These are phyloP conservation scores for Oceanodroma leucorhoa DNA, from an alignment of 2,797 vertebrate species.

Conservation along the genomic window DNA sequence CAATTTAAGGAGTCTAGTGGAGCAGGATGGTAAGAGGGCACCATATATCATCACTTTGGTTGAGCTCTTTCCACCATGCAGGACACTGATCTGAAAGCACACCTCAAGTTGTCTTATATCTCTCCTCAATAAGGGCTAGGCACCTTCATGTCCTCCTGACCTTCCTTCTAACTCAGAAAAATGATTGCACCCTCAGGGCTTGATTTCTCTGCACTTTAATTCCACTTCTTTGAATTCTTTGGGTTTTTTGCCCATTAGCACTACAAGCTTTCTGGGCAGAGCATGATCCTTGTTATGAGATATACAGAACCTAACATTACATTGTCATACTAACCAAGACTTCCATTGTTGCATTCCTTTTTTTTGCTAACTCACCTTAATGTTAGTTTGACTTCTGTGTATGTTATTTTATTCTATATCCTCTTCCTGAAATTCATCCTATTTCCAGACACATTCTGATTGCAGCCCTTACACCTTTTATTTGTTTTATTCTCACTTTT, in stretches of 20 bases:
- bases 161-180: background rate
- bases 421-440: background rate
- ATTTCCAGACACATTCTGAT: background rate
- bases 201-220: background rate
- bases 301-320: background rate
- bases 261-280: background rate
- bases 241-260: background rate
- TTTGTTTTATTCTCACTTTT: slow-evolving; percentile 5
- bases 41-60: background rate
- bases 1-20: background rate
- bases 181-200: background rate
- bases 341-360: background rate
- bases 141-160: background rate
- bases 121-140: background rate
- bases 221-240: background rate
- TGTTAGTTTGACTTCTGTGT: background rate
- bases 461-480: background rate
- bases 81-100: background rate
- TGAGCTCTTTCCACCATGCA: background rate
- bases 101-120: background rate
- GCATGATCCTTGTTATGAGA: background rate
- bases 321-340: background rate
- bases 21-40: background rate
- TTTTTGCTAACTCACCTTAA: background rate
- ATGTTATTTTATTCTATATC: background rate